phyloP scores from a whole-genome alignment of 2,888 invertebrate species.

The Drosophila testacea region DNA sequence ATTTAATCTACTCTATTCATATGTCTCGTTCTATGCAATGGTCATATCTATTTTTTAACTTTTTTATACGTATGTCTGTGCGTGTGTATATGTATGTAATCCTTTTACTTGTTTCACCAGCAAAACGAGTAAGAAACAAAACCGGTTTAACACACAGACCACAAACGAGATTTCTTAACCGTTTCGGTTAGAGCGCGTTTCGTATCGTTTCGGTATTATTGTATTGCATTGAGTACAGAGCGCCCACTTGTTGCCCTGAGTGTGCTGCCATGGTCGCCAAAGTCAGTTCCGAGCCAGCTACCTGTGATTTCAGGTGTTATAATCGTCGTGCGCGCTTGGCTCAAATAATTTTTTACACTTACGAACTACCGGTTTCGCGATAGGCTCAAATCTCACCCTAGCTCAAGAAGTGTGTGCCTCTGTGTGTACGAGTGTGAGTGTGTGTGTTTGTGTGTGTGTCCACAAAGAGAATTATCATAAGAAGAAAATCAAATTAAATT shows the following conservation, averaged over 20 bases:
- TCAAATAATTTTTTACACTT: constrained; percentile 33
- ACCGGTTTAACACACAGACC: constrained; percentile 47
- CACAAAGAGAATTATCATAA: constrained; percentile 16
- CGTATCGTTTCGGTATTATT: constrained; percentile 6
- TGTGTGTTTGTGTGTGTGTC: constrained; percentile 3
- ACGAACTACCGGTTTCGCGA: constrained; percentile 54
- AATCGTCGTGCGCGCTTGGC: constrained; percentile 58
- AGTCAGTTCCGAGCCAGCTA: constrained; percentile 76
- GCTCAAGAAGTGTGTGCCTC: constrained; percentile 3
- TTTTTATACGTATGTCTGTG: constrained; percentile 14
- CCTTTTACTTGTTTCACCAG: constrained; percentile 61
- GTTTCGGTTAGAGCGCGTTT: constrained; percentile 47
- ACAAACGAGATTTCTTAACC: constrained; percentile 64
- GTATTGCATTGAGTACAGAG: constrained; percentile 27
- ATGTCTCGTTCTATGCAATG: constrained; percentile 11
- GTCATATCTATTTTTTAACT: constrained; percentile 30
- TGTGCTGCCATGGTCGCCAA: constrained; percentile 59
- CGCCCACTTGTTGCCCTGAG: constrained; percentile 74
- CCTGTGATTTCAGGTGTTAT: constrained; percentile 69
- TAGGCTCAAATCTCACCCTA: constrained; percentile 27
- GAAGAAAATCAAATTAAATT: constrained; percentile 18
- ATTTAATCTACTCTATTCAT: constrained; percentile 4
- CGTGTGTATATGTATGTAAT: constrained; percentile 35
- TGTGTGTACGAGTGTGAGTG: neutral
- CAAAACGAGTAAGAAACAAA: constrained; percentile 52